Evolutionary conservation across 1,140 invertebrate genomes (phyloP).

Genomic region (Drosophila azteca): DNA sequence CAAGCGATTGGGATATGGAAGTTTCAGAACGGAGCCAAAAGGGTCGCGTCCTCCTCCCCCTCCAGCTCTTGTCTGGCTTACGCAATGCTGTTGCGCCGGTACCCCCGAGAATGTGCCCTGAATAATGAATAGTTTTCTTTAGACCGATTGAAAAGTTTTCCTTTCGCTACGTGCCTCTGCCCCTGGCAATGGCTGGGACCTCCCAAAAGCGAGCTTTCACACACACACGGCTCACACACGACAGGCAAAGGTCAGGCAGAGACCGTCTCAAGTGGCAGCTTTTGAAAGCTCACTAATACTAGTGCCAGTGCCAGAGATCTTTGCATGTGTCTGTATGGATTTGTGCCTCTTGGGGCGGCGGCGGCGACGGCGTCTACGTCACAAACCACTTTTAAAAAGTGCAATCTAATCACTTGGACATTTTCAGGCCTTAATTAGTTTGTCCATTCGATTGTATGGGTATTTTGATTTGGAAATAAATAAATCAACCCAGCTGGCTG

Average conservation of each 20-base stretch:
- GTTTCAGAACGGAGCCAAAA: too few relatives aligned
- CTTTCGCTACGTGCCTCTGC: conserved; percentile 33
- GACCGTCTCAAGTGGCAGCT: conserved; percentile 3
- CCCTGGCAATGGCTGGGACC: conserved; percentile 33
- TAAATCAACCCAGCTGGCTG: conserved; percentile 19
- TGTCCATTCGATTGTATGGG: conserved; percentile 31
- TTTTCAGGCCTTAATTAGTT: conserved; percentile 57
- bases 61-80: conserved; percentile 37
- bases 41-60: conserved; percentile 14
- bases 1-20: conserved; percentile 40
- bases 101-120: conserved; percentile 22
- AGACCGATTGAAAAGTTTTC: conserved; percentile 24
- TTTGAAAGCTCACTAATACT: conserved; percentile 33
- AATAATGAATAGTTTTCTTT: conserved; percentile 50
- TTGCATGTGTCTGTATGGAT: not conserved
- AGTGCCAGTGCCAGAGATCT: conserved; percentile 5
- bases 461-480: conserved; percentile 7
- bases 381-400: conserved; percentile 38
- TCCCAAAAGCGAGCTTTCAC: conserved; percentile 18
- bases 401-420: conserved; percentile 63
- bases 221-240: too few relatives aligned
- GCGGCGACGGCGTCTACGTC: conserved; percentile 33
- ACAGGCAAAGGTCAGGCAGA: not conserved
- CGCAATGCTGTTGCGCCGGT: conserved; percentile 23
- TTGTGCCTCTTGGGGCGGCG: too few relatives aligned